phyloP scores from a whole-genome alignment of 2,113 vertebrate species.

The Baryphthengus martii region DNA sequence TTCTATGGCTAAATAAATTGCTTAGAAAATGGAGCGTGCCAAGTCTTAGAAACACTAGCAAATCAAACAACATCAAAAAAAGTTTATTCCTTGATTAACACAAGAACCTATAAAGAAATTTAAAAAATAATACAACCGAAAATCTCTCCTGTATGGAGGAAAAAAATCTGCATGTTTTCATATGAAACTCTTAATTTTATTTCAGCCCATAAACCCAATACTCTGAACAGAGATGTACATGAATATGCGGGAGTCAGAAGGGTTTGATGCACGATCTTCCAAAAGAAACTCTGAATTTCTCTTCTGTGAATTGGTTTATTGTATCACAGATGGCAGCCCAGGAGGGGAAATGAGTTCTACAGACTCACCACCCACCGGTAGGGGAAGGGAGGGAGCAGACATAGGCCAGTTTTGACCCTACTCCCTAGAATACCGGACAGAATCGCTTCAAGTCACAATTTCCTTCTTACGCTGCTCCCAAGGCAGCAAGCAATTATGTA shows the following conservation, averaged over 20 bases:
- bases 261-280: neutral
- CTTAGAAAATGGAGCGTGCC: neutral
- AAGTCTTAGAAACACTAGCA: neutral
- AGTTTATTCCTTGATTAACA: neutral
- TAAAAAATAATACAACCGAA: neutral
- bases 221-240: neutral
- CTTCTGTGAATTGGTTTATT: neutral
- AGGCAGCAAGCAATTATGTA: constrained; percentile 56
- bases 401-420: constrained; percentile 30
- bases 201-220: neutral
- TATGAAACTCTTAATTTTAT: neutral
- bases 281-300: neutral
- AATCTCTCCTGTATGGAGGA: neutral
- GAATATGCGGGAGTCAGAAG: neutral
- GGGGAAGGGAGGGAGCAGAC: constrained; percentile 33
- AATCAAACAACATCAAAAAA: neutral
- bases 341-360: constrained; percentile 53
- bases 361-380: constrained; percentile 38
- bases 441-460: constrained; percentile 58
- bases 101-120: neutral
- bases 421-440: neutral
- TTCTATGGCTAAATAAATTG: constrained; percentile 23
- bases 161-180: neutral
- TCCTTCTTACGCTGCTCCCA: constrained; percentile 36
- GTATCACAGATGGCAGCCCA: constrained; percentile 50